Evolutionary conservation across 2,888 invertebrate genomes (phyloP), one percentile per base, ranked within the genome.

Genomic region (Achlya flavicornis): DNA sequence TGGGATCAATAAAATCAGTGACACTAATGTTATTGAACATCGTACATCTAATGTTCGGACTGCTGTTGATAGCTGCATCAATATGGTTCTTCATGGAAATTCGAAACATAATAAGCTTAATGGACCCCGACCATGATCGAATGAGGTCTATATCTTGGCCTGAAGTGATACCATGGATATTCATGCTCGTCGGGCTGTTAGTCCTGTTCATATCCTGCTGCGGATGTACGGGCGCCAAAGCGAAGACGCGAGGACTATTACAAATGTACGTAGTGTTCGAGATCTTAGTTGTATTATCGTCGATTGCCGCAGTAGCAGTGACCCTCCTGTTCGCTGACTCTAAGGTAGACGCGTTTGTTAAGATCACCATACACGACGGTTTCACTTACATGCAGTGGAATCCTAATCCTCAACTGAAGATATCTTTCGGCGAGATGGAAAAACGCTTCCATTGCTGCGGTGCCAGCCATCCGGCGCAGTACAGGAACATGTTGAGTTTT

Each of bases 131-230:
- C 76, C 92, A 92, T 63, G 92, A 93, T 46, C 69, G 90, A 0
- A 76, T 93, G 67, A 92, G 90, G 82, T 86, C 82, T 14, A 83
- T 93, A 64, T 91, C 91, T 66, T 93, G 92, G 92, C 90, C 92
- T 0, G 92, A 93, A 71, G 90, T 88, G 0, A 80, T 92, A 0
- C 93, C 93, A 0, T 93, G 93, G 93, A 76, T 93, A 65, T 93
- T 92, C 66, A 82, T 92, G 35, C 65, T 91, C 1, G 84, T 85
- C 43, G 86, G 88, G 3, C 64, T 90, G 1, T 76, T 90, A 11
- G 83, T 89, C 14, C 68, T 92, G 5, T 79, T 81, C 61, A 87
- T 86, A 0, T 84, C 89, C 1, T 76, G 81, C 62, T 91, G 91
- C 69, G 93, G 92, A 4, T 89, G 88, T 61, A 74, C 81, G 58